phyloP scores from a whole-genome alignment of 2,113 vertebrate species.

The Prinia subflava region DNA sequence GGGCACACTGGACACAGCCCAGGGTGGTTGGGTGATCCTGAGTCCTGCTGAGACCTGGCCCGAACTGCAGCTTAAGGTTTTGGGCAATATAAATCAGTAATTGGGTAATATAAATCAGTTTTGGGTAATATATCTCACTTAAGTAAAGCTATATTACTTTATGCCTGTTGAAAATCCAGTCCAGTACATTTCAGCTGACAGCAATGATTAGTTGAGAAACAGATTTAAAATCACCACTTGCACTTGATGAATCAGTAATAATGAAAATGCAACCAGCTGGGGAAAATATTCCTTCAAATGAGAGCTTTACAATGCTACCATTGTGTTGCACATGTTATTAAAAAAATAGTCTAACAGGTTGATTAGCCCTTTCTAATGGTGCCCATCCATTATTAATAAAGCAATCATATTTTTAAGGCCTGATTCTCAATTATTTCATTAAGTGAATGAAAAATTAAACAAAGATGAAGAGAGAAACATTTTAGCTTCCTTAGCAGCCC shows the following conservation, averaged over 20 bases:
- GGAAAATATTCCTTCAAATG: background rate
- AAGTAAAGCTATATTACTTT: background rate
- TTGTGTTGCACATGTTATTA: constrained; percentile 6
- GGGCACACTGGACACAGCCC: background rate
- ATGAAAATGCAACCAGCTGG: background rate
- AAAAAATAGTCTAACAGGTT: constrained; percentile 21
- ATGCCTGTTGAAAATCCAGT: background rate
- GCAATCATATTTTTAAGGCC: constrained; percentile 3
- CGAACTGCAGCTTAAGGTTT: background rate
- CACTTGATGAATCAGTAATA: background rate
- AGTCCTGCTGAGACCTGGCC: background rate
- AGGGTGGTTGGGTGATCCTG: fast-evolving
- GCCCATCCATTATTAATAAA: constrained; percentile 50
- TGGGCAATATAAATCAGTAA: background rate
- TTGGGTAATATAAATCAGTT: background rate
- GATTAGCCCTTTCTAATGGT: constrained; percentile 35
- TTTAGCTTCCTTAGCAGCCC: background rate
- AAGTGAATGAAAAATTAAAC: constrained; percentile 26
- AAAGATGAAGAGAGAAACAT: constrained; percentile 10
- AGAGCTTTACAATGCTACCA: background rate
- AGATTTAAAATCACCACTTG: background rate
- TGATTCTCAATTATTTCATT: constrained; percentile 47
- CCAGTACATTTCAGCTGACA: background rate
- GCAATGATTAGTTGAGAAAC: background rate
- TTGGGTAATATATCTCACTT: background rate